A percentile compares a stretch with the other conserved stretches of the same genome.
phyloP scores from a whole-genome alignment of 1,140 invertebrate species.

The Oscheius sp. region DNA sequence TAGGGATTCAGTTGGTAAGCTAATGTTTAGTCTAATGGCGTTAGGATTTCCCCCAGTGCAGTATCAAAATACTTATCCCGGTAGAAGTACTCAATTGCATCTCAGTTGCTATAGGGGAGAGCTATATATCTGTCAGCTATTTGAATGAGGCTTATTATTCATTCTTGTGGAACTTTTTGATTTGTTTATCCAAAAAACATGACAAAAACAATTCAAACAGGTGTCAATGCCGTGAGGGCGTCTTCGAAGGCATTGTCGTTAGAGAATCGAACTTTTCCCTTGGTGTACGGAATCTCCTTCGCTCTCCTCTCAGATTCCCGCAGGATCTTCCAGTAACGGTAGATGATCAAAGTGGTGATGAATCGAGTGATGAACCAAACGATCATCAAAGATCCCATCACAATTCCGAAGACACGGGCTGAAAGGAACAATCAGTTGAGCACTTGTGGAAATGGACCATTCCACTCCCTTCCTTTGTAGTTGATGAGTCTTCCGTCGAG shows the following conservation, averaged over 20 bases:
- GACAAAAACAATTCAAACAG: not conserved
- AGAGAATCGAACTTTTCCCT: not conserved
- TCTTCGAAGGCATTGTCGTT: not conserved
- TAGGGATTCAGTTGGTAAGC: no score
- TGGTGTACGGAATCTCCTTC: not conserved
- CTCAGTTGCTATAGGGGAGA: no score
- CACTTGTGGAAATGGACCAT: not conserved
- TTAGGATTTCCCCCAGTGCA: no score
- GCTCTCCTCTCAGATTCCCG: not conserved
- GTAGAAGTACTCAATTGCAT: no score
- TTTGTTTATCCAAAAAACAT: no score
- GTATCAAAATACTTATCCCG: no score
- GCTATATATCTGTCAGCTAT: no score
- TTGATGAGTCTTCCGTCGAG: conserved; percentile 7
- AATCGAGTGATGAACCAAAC: conserved; percentile 19
- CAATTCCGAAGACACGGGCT: conserved; percentile 12
- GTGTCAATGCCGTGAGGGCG: not conserved
- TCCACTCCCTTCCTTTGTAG: conserved; percentile 23
- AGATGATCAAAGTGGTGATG: conserved; percentile 18
- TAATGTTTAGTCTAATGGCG: no score
- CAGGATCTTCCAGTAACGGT: conserved; percentile 26
- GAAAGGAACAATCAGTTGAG: not conserved
- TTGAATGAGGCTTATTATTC: no score
- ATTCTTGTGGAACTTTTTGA: no score
- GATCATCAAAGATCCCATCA: conserved; percentile 15